Base-by-base conservation (phyloP, 2,888 invertebrate genomes). In the Rosalia funebris region DNA sequence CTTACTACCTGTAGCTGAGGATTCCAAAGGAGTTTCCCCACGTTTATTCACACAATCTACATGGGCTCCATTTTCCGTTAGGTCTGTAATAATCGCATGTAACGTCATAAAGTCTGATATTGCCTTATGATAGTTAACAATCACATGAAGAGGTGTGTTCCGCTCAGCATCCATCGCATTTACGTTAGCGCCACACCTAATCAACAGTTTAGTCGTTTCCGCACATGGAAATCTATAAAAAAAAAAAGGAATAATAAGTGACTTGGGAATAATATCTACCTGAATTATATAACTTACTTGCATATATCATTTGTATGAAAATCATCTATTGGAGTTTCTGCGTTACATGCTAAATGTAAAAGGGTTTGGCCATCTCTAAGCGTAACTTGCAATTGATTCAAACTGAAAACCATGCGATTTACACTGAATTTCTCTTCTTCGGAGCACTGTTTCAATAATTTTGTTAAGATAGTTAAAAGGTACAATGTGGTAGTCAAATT, bases 231-330 rank as follows among this genome's bases (percentile, higher is more conserved):
- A 95, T 77, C 93, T 94, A 73, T 3, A 68, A 74, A 62, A 62
- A 61, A 46, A 5, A 25, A 25, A 7, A 5, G 7, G 7, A 25
- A 25, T 25, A 20, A 57, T 20, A 37, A 41, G 44, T 44, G 2
- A 15, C 15, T 17, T 14, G 1, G 12, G n/a, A n/a, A 12, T 10
- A 7, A 25, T 25, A 5, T 5, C 7, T 25, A 25, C 25, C n/a
- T n/a, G n/a, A n/a, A n/a, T n/a, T 25, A 25, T 25, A 5, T 25
- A 25, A 67, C 87, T 82, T 72, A 93, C 92, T 91, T 91, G 87
- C 93, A 94, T 62, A 94, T 89, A 76, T 95, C 93, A 78, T 90
- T 93, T 0, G 93, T 95, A 76, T 95, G 95, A 82, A 96, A 95
- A 79, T 95, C 93, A 79, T 96, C 95, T 1, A 96, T 93, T 0